phyloP scores from a whole-genome alignment of 2,797 vertebrate genomes.

The Lemur catta region DNA sequence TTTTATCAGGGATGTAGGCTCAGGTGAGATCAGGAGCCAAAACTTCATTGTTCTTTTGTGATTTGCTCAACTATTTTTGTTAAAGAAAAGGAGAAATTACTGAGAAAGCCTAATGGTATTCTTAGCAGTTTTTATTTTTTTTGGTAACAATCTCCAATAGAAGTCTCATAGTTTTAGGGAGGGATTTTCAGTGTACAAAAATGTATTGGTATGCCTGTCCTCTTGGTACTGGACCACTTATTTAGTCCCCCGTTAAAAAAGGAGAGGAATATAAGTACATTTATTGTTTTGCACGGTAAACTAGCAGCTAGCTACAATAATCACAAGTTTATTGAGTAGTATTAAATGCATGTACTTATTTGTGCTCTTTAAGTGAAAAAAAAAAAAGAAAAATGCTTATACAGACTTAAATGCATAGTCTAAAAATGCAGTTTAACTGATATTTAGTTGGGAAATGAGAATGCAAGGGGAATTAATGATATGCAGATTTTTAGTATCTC shows the following conservation, averaged over 20 bases:
- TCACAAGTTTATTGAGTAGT: background rate
- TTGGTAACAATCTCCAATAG: background rate
- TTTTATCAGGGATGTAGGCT: background rate
- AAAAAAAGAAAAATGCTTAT: background rate
- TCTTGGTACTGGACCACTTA: background rate
- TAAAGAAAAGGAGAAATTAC: background rate
- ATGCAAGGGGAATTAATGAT: slow-evolving; percentile 28
- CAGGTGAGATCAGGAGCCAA: background rate
- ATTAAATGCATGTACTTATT: background rate
- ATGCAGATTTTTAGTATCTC: background rate
- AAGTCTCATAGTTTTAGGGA: slow-evolving; percentile 15
- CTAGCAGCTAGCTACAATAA: background rate
- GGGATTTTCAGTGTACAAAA: background rate
- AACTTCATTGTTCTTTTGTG: background rate
- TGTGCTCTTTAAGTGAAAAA: background rate
- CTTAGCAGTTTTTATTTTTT: background rate
- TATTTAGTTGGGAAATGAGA: slow-evolving; percentile 29
- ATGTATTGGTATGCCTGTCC: background rate
- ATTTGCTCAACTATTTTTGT: background rate
- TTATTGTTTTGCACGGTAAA: background rate
- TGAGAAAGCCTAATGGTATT: background rate
- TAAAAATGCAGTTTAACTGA: background rate
- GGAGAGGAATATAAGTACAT: background rate
- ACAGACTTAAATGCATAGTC: background rate
- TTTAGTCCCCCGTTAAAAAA: background rate